Percentiles rank a stretch among this genome's conserved stretches.
phyloP scores from a whole-genome alignment of 2,888 invertebrate genomes.

The Acrocyrtus sp. region DNA sequence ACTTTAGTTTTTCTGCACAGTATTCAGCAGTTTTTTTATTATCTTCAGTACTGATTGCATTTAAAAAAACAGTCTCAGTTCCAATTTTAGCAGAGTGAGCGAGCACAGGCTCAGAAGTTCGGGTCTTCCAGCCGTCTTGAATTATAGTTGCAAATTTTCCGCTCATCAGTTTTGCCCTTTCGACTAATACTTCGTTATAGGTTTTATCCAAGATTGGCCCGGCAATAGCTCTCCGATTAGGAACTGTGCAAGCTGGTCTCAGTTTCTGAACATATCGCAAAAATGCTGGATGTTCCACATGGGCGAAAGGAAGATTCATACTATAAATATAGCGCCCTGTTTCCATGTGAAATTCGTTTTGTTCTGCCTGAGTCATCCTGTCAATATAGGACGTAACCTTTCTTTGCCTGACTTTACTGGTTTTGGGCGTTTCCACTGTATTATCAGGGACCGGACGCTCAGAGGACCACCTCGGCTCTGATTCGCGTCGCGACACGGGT shows the following conservation, averaged over 20 bases:
- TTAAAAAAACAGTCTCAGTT: conserved; percentile 15
- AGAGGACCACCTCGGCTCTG: neutral
- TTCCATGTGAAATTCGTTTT: conserved; percentile 13
- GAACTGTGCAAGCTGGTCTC: conserved; percentile 23
- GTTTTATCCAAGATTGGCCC: conserved; percentile 13
- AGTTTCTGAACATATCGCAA: neutral
- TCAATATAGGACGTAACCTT: conserved; percentile 1
- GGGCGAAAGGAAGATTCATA: conserved; percentile 30
- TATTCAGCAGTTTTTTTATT: conserved; percentile 21
- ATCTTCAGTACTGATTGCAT: conserved; percentile 7
- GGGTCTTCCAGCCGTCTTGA: conserved; percentile 50
- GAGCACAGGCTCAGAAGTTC: conserved; percentile 28
- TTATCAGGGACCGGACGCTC: too few relatives aligned
- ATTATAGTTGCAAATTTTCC: conserved; percentile 28
- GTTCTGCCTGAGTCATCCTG: neutral
- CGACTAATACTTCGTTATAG: conserved; percentile 12
- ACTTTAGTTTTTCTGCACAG: conserved; percentile 13
- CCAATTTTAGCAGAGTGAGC: conserved; percentile 27
- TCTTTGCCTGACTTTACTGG: neutral
- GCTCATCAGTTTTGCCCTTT: neutral
- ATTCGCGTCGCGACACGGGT: conserved; percentile 3
- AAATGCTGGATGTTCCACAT: conserved; percentile 35
- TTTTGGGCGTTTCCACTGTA: neutral
- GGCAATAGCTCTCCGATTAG: conserved; percentile 18
- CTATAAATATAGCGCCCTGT: conserved; percentile 23